These are phyloP conservation scores for Pseudomyrmex dendroicus DNA, from an alignment of 1,140 invertebrate genomes.

Conservation along the genomic window DNA sequence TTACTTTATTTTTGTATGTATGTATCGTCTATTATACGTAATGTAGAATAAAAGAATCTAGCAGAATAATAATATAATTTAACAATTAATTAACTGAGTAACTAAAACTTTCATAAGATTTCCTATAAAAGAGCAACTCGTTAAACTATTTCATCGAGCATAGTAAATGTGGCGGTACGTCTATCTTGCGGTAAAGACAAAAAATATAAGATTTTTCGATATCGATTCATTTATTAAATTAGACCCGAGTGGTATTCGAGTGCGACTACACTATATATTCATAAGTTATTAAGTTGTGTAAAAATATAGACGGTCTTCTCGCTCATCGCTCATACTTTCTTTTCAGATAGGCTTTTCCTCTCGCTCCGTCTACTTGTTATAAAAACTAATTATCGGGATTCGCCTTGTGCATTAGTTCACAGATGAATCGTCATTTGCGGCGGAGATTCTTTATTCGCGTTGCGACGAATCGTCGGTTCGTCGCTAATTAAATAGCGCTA, in stretches of 20 bases:
- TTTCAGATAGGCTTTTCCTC: neutral
- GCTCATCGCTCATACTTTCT: neutral
- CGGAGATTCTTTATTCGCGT: slow-evolving; percentile 18
- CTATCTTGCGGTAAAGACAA: slow-evolving; percentile 16
- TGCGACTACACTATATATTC: slow-evolving; percentile 15
- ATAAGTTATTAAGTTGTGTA: slow-evolving; percentile 12
- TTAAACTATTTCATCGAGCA: slow-evolving; percentile 9
- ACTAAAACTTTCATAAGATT: neutral
- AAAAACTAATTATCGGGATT: slow-evolving; percentile 65
- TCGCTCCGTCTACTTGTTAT: slow-evolving; percentile 25
- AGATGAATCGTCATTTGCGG: slow-evolving; percentile 16
- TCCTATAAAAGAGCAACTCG: slow-evolving; percentile 11
- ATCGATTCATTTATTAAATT: slow-evolving; percentile 32
- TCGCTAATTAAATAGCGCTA: slow-evolving; percentile 67
- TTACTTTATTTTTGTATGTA: neutral
- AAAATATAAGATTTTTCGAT: neutral
- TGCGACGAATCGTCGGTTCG: slow-evolving; percentile 21
- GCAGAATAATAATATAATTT: neutral
- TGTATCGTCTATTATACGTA: too few relatives aligned
- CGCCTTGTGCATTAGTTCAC: slow-evolving; percentile 37
- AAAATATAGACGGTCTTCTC: neutral
- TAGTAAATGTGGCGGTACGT: slow-evolving; percentile 6
- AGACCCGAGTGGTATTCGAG: neutral
- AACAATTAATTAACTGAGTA: neutral
- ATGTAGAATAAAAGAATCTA: too few relatives aligned